Evolutionary conservation across 1,140 invertebrate genomes (phyloP), one percentile per base, ranked within the genome.

Genomic region (Zaprionus kolodkinae): DNA sequence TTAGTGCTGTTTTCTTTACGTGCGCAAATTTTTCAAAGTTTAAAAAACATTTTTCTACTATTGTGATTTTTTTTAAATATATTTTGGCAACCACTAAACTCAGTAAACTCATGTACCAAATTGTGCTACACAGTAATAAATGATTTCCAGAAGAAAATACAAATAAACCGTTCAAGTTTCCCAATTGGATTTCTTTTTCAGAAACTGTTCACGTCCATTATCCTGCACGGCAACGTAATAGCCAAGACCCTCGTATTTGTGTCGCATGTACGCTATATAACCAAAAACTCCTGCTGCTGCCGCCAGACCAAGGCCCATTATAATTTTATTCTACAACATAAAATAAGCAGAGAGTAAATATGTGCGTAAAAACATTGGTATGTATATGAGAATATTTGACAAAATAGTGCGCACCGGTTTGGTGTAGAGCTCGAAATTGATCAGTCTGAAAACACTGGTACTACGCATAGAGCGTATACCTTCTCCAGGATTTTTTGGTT

Each of bases 361-460:
- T 45, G n/a, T n/a, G n/a, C n/a, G n/a, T n/a, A n/a, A n/a, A 9
- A 45, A 15, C 40, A 45, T 17, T 21, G 7, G n/a, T 0, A 6
- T n/a, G 62, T 21, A 6, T n/a, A 57, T 27, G 1, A 11, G 5
- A 50, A 13, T 11, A 6, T 2, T 35, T 1, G 40, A 7, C n/a
- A 45, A 43, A 45, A 43, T n/a, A 10, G 21, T 56, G 93, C 94
- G 95, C 95, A 97, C 97, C 75, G 96, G 96, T 93, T 96, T 96
- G 3, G 94, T 94, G 91, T 97, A 97, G 11, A 97, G 93, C 93
- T 97, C 97, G 93, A 96, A 97, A 93, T 97, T 97, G 7, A 97
- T 92, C 17, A 95, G 94, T 82, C 95, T 93, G 92, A 97, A 97
- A 30, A 96, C 93, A 73, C 93, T 94, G 17, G 95, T 95, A 38